Conservation (phyloP, 2,113 vertebrate species). For the Hippocampus barbouri region DNA sequence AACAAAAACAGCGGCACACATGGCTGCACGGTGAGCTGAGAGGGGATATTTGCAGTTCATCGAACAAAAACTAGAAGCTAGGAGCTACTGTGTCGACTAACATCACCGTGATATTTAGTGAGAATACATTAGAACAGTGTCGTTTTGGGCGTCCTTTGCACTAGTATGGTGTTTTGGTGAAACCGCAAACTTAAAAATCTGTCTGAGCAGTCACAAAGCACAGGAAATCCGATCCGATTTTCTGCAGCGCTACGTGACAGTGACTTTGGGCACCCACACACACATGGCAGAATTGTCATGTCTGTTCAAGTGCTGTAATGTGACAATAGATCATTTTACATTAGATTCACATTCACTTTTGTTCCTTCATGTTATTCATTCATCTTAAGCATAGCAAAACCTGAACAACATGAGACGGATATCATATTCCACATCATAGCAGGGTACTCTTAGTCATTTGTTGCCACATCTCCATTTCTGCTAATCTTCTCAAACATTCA, state of each 20-base stretch:
- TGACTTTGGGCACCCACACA: too few relatives aligned
- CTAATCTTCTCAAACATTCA: neutral
- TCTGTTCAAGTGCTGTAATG: neutral
- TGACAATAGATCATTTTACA: neutral
- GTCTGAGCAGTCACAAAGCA: too few relatives aligned
- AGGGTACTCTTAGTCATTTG: neutral
- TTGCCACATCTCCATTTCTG: neutral
- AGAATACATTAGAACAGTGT: too few relatives aligned
- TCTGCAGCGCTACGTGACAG: too few relatives aligned
- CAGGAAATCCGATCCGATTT: too few relatives aligned
- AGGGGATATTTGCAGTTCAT: conserved; percentile 16
- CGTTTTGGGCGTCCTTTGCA: too few relatives aligned
- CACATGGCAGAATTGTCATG: neutral
- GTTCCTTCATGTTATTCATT: neutral
- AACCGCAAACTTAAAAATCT: too few relatives aligned
- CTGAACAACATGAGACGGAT: too few relatives aligned
- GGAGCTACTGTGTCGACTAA: too few relatives aligned
- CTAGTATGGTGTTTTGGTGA: too few relatives aligned
- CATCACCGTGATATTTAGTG: too few relatives aligned
- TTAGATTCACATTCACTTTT: neutral
- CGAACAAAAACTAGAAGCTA: too few relatives aligned
- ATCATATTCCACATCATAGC: neutral
- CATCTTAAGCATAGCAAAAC: neutral
- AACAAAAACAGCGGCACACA: conserved; percentile 16
- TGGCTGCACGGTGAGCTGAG: conserved; percentile 10